Conservation (phyloP, 2,888 invertebrate species). For the Eupithecia tripunctaria region DNA sequence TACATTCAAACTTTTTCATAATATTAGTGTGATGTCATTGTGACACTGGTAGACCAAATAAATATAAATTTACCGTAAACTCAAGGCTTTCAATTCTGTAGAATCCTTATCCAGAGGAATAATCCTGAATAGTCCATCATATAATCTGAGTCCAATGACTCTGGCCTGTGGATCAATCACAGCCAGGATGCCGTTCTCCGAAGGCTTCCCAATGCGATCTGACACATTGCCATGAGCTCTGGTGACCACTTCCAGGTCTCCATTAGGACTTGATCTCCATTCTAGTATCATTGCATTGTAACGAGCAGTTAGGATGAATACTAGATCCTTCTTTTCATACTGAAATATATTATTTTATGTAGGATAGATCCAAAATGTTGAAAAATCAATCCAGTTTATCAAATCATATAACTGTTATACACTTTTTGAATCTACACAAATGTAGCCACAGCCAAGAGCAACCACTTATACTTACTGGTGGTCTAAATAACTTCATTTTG, state of each 20-base stretch:
- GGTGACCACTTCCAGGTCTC: constrained; percentile 96
- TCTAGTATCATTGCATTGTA: constrained; percentile 99
- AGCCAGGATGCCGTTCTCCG: constrained; percentile 97
- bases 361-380: neutral
- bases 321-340: constrained; percentile 95
- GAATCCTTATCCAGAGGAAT: constrained; percentile 98
- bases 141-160: constrained; percentile 96
- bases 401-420: neutral
- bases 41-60: neutral
- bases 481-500: constrained; percentile 96
- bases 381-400: neutral
- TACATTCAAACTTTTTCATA: no score
- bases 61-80: constrained; percentile 83
- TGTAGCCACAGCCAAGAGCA: no score
- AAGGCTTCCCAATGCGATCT: constrained; percentile 96
- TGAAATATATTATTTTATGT: constrained; percentile 69
- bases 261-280: constrained; percentile 88
- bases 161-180: constrained; percentile 98
- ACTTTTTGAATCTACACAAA: neutral
- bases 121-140: constrained; percentile 98
- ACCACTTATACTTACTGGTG: constrained; percentile 92
- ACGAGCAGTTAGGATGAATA: constrained; percentile 96
- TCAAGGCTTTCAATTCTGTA: constrained; percentile 96
- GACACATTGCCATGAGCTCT: constrained; percentile 98
- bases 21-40: no score